Evolutionary conservation across 2,888 invertebrate species (phyloP).

Genomic region (Ormyrus rosae): DNA sequence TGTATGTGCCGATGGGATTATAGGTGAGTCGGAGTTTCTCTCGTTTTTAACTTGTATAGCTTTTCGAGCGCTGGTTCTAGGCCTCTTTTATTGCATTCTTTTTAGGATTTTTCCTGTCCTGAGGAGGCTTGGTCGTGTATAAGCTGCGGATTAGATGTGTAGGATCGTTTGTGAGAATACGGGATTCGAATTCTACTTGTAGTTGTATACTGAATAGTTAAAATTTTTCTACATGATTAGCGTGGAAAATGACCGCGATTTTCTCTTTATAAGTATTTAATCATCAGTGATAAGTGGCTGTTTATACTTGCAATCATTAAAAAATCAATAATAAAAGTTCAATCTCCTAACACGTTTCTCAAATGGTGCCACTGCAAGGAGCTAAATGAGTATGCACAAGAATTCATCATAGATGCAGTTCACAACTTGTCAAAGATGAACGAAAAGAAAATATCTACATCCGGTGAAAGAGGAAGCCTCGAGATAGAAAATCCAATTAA

Average conservation of each 20-base stretch:
- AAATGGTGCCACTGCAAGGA: no score
- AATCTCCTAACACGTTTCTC: no score
- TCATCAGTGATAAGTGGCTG: no score
- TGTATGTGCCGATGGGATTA: background rate
- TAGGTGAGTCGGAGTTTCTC: background rate
- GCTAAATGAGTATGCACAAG: no score
- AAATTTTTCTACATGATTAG: background rate
- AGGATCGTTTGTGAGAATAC: no score
- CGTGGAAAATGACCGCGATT: no score
- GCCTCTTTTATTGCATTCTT: conserved; percentile 42
- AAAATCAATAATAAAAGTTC: no score
- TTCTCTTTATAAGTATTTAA: no score
- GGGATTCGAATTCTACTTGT: background rate
- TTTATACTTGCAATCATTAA: no score
- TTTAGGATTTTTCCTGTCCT: conserved; percentile 1
- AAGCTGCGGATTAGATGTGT: no score
- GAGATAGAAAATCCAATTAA: background rate
- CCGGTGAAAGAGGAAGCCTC: conserved; percentile 10
- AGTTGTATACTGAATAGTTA: background rate
- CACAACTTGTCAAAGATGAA: background rate
- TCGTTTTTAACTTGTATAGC: background rate
- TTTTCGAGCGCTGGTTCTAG: background rate
- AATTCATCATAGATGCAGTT: background rate
- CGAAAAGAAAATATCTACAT: conserved; percentile 9
- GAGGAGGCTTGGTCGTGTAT: background rate